Base-by-base conservation (phyloP, 2,888 invertebrate genomes). In the Elegia similella region DNA sequence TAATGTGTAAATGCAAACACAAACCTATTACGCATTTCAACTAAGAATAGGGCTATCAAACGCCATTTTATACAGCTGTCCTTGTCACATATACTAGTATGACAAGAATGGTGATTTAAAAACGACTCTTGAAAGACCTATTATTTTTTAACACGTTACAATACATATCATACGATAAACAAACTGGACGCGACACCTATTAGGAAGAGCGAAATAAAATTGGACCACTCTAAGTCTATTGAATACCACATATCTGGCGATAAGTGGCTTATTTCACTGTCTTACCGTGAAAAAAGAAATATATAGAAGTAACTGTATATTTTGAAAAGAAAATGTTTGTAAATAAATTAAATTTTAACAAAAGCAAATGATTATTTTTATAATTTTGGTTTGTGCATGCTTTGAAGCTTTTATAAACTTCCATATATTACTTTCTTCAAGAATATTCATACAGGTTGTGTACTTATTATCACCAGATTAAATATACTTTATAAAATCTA, bases 401-500 rank as follows among this genome's bases (percentile, higher is more conserved):
- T 38, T n/a, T 12, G 38, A 38, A 38, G 38, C 10, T 12, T 1
- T 56, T 67, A 48, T 54, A 43, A 43, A 43, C 54, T 52, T 63
- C 63, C 56, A 64, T 62, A 67, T 62, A 50, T 50, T 50, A 34
- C 50, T 50, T 50, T 34, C 17, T 34, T 10, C 16, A 34, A 16
- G 6, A 50, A 34, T 34, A 34, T 30, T 48, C 5, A 17, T 23
- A 46, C 29, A 46, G 46, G 12, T 48, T 48, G 48, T 48, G 34
- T 50, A 34, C 50, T 34, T 50, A 34, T 38, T 16, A 65, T 72
- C 69, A 78, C 70, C 72, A 75, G 72, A 72, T 73, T 75, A 77
- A 73, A 67, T 72, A 66, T 79, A 77, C 72, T 74, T 78, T 83
- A 86, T 76, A 82, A 84, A 80, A 82, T 78, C 78, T 79, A 81